Percentiles rank a stretch among this genome's conserved stretches.
Conservation (phyloP, 2,888 invertebrate genomes). For the Listrodromus nycthemerus region DNA sequence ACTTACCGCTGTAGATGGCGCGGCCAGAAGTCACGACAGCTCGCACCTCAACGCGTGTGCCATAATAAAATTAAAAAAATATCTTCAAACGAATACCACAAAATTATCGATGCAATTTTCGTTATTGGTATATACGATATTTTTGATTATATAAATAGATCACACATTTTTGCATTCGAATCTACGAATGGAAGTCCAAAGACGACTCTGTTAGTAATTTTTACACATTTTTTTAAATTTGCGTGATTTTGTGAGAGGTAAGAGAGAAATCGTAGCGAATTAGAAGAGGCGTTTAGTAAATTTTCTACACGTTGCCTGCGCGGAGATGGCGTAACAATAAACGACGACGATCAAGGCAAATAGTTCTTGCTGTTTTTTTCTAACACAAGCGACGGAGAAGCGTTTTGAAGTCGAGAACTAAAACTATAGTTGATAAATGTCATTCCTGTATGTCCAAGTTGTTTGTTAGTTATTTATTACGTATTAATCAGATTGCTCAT, state of each 20-base stretch:
- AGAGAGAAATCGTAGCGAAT: neutral
- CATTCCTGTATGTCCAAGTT: neutral
- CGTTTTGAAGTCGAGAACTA: neutral
- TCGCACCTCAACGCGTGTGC: neutral
- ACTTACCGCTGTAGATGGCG: conserved; percentile 14
- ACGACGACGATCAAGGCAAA: neutral
- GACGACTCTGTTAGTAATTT: neutral
- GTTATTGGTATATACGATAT: neutral
- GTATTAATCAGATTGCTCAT: neutral
- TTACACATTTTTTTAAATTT: neutral
- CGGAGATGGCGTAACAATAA: neutral
- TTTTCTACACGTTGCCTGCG: neutral
- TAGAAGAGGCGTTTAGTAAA: neutral
- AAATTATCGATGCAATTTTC: neutral
- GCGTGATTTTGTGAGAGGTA: neutral
- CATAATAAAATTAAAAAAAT: neutral
- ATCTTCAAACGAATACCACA: neutral
- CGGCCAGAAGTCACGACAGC: neutral
- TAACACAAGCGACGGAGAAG: no score
- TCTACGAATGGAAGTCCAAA: neutral
- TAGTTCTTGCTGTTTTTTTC: neutral
- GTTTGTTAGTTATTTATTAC: neutral
- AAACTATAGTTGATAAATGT: neutral
- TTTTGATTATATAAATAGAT: neutral
- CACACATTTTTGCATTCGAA: neutral